These are phyloP conservation scores for Cossypha polioptera DNA, from an alignment of 2,797 vertebrate genomes.

Conservation along the genomic window DNA sequence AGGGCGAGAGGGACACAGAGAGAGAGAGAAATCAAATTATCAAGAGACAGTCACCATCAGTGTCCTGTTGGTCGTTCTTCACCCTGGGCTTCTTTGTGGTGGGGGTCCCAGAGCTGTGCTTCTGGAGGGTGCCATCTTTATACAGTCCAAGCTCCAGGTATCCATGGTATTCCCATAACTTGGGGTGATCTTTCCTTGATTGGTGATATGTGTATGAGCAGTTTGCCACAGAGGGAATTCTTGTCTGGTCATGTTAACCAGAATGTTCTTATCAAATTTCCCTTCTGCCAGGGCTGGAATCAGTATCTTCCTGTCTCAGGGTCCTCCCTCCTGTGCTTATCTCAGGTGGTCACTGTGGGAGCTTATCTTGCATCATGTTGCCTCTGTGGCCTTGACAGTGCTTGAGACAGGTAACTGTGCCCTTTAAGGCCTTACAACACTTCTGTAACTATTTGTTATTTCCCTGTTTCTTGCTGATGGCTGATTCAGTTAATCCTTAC, in stretches of 20 bases:
- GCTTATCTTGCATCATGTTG: not conserved
- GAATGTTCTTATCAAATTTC: not conserved
- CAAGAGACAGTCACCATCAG: not conserved
- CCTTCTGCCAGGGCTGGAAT: not conserved
- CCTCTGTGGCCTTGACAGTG: not conserved
- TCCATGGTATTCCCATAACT: not conserved
- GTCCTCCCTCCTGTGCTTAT: too few species aligned
- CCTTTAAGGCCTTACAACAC: not conserved
- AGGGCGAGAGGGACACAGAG: too few species aligned
- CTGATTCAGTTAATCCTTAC: not conserved
- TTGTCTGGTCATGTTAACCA: not conserved
- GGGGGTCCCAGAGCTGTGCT: fast-evolving
- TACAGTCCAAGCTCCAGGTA: not conserved
- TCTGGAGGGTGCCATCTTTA: not conserved
- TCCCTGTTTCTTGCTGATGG: not conserved
- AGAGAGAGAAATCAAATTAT: not conserved
- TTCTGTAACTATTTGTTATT: not conserved
- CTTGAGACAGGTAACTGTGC: not conserved
- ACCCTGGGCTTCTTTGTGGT: not conserved
- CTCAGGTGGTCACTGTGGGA: too few species aligned
- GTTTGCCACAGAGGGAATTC: not conserved
- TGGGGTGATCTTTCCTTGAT: not conserved
- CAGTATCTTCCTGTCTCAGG: not conserved
- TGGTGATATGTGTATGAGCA: fast-evolving
- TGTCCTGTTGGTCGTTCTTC: not conserved